These are phyloP conservation scores for Poeciliopsis prolifica DNA, from an alignment of 2,113 vertebrate genomes.

Conservation along the genomic window DNA sequence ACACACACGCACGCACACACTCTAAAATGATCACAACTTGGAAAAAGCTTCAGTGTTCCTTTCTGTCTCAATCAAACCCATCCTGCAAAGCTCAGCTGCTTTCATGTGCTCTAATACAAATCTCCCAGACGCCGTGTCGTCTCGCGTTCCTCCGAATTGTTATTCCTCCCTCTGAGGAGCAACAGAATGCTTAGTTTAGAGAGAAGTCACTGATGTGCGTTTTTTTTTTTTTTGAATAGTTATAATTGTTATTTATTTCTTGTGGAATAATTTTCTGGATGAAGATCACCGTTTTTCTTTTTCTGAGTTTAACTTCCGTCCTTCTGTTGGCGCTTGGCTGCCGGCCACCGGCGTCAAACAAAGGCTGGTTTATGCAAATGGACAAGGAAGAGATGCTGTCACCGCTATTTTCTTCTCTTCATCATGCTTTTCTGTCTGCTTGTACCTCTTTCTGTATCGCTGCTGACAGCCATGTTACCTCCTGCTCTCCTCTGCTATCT, in stretches of 20 bases:
- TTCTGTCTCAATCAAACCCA: conserved; percentile 52
- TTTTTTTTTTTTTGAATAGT: conserved; percentile 50
- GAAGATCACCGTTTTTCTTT: conserved; percentile 72
- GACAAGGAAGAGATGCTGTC: conserved; percentile 71
- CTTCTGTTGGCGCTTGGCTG: conserved; percentile 82
- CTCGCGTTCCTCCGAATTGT: conserved; percentile 62
- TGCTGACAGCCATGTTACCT: conserved; percentile 65
- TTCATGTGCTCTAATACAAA: conserved; percentile 69
- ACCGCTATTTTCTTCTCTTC: conserved; percentile 51
- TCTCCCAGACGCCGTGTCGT: conserved; percentile 51
- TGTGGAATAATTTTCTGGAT: conserved; percentile 76
- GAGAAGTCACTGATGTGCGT: conserved; percentile 61
- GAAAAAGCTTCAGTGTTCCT: conserved; percentile 60
- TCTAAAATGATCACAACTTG: conserved; percentile 62
- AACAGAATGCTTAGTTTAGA: conserved; percentile 33
- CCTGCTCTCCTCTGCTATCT: conserved; percentile 54
- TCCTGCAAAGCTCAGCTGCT: conserved; percentile 53
- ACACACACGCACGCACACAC: neutral
- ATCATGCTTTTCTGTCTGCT: conserved; percentile 41
- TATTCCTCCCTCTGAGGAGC: conserved; percentile 55
- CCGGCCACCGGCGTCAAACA: conserved; percentile 80
- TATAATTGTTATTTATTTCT: conserved; percentile 76
- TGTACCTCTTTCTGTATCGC: conserved; percentile 58
- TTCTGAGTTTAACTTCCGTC: conserved; percentile 83
- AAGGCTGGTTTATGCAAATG: conserved; percentile 86